Base-by-base conservation (phyloP, 2,797 vertebrate species). In the Typhlichthys subterraneus region DNA sequence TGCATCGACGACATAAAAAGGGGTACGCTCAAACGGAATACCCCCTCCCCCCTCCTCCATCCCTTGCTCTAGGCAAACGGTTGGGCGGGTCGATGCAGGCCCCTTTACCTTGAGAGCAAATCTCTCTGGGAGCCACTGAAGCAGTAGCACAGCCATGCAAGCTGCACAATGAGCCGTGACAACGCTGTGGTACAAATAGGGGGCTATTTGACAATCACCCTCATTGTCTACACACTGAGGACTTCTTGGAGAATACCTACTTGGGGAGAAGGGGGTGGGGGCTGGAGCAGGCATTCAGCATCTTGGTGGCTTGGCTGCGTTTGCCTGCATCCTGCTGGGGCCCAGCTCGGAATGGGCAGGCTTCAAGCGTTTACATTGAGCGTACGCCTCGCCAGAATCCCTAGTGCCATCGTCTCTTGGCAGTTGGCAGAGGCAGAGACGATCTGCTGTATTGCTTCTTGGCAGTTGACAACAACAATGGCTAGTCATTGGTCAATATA, bases 391-490 rank as follows among this genome's bases (percentile, higher is more conserved):
- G 69, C 60, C 80, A 79, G 76, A 84, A 80, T 86, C 73, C 75
- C 77, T 68, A 11, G 57, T 74, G 70, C 85, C 73, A 70, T 68
- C 70, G 77, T 57, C 51, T 63, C 70, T 81, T 85, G 84, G 84
- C 81, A 84, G 72, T 57, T 69, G 70, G 61, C 73, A 78, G 55
- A 71, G 53, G 66, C 67, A 65, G 71, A 80, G 67, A 79, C 70
- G 65, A 80, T 78, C 81, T 68, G 74, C 82, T 86, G 84, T 85
- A 73, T 85, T 70, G 79, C 83, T 64, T 8, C 69, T 56, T 84
- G 83, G 75, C 83, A 79, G 72, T 74, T 73, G 63, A 71, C 69
- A 84, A 77, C 86, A 86, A 76, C 53, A 45, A 82, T 79, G 81
- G 62, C 76, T 79, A 81, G 84, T 88, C 83, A 84, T 61, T 83